These are phyloP conservation scores for Eupristina koningsbergeri DNA, from an alignment of 1,140 invertebrate genomes.

Conservation along the genomic window DNA sequence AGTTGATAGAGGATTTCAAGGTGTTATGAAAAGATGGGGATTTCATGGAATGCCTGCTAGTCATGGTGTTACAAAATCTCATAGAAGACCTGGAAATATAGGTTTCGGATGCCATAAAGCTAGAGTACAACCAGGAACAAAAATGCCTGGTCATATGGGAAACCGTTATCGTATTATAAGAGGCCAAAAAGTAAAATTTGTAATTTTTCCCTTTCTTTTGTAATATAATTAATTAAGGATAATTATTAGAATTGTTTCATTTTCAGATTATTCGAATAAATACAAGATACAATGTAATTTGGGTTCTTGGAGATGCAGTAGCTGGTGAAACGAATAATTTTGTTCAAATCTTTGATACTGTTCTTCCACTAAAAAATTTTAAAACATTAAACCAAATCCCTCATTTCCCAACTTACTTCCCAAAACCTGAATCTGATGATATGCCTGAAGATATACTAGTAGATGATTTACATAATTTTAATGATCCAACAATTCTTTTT, in stretches of 20 bases:
- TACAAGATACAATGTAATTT: conserved; percentile 94
- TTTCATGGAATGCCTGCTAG: conserved; percentile 94
- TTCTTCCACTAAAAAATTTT: conserved; percentile 77
- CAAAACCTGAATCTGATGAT: conserved; percentile 74
- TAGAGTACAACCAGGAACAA: conserved; percentile 94
- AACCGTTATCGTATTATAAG: conserved; percentile 80
- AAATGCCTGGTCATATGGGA: conserved; percentile 98
- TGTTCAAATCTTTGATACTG: conserved; percentile 87
- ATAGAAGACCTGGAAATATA: conserved; percentile 92
- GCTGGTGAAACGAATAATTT: conserved; percentile 88
- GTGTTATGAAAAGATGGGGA: conserved; percentile 96
- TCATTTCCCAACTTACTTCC: conserved; percentile 87
- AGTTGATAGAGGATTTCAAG: conserved; percentile 96
- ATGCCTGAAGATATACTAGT: conserved; percentile 82
- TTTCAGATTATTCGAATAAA: conserved; percentile 90
- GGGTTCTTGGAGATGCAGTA: conserved; percentile 85
- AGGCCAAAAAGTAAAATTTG: conserved; percentile 79
- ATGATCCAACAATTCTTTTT: conserved; percentile 79
- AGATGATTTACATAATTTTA: conserved; percentile 81
- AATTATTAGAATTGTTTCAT: conserved; percentile 35
- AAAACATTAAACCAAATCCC: conserved; percentile 76
- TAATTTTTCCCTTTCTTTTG: not conserved
- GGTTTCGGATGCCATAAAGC: conserved; percentile 88
- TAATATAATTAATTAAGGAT: not conserved
- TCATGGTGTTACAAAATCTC: conserved; percentile 96